Percentiles rank a stretch among this genome's conserved stretches.
Conservation (phyloP, 2,888 invertebrate genomes). For the Sphinx pinastri region DNA sequence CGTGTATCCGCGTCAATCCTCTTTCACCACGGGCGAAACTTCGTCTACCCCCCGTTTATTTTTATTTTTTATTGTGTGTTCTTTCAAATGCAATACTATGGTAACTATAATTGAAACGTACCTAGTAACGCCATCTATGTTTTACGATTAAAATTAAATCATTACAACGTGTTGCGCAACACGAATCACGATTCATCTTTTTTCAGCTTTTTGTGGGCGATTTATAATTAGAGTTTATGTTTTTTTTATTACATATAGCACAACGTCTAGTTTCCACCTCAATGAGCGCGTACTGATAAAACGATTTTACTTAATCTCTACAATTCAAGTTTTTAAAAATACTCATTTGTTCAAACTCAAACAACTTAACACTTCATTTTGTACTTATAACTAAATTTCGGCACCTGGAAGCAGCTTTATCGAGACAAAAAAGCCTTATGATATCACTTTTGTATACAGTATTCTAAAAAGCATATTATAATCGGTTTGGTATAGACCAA, state of each 20-base stretch:
- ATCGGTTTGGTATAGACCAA: background rate
- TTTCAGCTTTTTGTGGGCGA: conserved; percentile 45
- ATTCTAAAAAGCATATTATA: background rate
- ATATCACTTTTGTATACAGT: no score
- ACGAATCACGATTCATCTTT: conserved; percentile 35
- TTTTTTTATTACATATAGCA: conserved; percentile 75
- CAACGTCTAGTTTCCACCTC: conserved; percentile 61
- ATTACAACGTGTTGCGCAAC: background rate
- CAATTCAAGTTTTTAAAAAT: conserved; percentile 32
- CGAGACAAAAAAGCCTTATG: no score
- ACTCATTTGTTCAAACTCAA: no score
- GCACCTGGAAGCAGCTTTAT: no score
- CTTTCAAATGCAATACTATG: background rate
- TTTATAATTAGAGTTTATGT: conserved; percentile 76
- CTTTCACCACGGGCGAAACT: no score
- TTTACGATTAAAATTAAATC: background rate
- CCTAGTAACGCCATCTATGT: background rate
- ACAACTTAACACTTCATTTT: no score
- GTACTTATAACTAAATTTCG: background rate
- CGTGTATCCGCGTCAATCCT: no score
- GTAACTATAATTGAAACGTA: no score
- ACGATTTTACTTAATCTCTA: conserved; percentile 50
- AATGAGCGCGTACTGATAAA: conserved; percentile 43
- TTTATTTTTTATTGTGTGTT: background rate
- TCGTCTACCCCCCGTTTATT: no score